Evolutionary conservation across 2,797 vertebrate species (phyloP), one percentile per base, ranked within the genome.

Genomic region (Anguilla anguilla): DNA sequence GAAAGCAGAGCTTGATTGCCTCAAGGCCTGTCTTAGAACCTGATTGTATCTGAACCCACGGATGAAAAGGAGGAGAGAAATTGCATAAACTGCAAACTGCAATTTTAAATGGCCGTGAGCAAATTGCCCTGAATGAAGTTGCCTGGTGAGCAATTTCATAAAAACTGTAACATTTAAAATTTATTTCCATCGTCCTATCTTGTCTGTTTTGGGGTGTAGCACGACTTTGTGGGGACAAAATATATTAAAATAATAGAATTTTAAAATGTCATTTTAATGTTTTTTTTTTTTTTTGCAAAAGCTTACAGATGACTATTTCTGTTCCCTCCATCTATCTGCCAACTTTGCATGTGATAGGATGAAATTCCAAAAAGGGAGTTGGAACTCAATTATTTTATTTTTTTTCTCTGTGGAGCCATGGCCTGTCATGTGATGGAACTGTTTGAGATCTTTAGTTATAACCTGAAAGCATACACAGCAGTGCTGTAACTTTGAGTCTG

Each of bases 1-100:
- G 83, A 35, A 84, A 84, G 51, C n/a, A 57, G n/a, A 9, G 83
- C 25, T 53, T 55, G 49, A 83, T 31, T 59, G 53, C 83, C 83
- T 35, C 53, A 31, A 84, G 83, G 83, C 49, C 83, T 57, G 83
- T 82, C 79, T 51, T 10, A 51, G 25, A 49, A n/a, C 51, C 83
- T 7, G 51, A 84, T 59, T 53, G 53, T n/a, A 35, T 84, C 53
- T 84, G 83, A 59, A 57, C 35, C 31, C 83, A 35, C 51, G 59
- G 28, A 55, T 55, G 72, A 82, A 82, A 84, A 84, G 53, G 49
- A 59, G 51, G 35, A 59, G 31, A 6, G n/a, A 59, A 55, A 57
- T 51, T 51, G 83, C 25, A 35, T 84, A 59, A 84, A 84, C 11
- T 84, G 19, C 51, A 57, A 84, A 46, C 77, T 9, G 43, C 10